These are phyloP conservation scores for Gavialis gangeticus DNA, from an alignment of 2,113 vertebrate species.

Conservation along the genomic window DNA sequence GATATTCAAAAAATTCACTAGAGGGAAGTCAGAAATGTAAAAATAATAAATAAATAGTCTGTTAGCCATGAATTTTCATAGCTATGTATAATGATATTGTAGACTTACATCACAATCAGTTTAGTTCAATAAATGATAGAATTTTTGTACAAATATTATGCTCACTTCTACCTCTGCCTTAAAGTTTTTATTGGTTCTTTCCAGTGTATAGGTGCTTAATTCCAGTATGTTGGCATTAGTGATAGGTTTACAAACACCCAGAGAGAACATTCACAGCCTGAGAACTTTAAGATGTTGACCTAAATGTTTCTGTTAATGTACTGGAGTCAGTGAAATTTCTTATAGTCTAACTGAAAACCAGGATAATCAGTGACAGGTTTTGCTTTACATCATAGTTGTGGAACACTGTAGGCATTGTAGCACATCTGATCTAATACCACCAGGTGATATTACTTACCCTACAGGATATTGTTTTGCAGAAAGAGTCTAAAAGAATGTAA, in stretches of 20 bases:
- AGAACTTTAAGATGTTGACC: background rate
- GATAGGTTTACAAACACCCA: background rate
- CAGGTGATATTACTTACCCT: background rate
- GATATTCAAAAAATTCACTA: background rate
- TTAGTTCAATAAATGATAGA: background rate
- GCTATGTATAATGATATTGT: background rate
- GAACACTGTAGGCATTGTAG: background rate
- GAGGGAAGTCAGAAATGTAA: background rate
- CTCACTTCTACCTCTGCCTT: background rate
- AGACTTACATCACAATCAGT: background rate
- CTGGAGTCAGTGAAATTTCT: background rate
- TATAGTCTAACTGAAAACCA: constrained; percentile 5
- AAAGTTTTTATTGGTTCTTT: background rate
- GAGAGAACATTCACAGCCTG: background rate
- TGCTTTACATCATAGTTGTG: background rate
- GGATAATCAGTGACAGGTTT: background rate
- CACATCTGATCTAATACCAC: background rate
- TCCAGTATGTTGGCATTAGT: background rate
- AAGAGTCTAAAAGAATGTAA: background rate
- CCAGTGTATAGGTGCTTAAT: background rate
- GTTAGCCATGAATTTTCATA: background rate
- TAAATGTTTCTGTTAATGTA: background rate
- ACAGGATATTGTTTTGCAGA: background rate
- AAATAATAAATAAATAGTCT: background rate
- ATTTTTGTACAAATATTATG: background rate